Base-by-base conservation (phyloP, 2,113 vertebrate genomes). In the Sigmodon hispidus region DNA sequence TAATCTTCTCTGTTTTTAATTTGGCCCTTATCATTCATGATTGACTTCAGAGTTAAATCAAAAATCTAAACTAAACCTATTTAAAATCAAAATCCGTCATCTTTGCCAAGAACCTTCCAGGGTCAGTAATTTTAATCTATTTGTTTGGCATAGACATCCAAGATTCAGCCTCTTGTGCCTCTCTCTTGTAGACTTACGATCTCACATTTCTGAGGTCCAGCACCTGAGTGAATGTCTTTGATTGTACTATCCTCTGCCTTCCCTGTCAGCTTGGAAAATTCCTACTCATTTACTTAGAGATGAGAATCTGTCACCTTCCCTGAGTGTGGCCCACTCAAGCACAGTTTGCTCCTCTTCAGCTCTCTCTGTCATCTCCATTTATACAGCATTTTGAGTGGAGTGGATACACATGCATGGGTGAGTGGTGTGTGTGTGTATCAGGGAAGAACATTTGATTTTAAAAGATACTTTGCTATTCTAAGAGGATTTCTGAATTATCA, bases 401-500 rank as follows among this genome's bases (percentile, higher is more conserved):
- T 88, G 10, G 55, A 19, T 69, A 31, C 1, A 7, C 12, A 22
- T 7, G 17, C 19, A 4, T 87, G 70, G 48, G 77, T 67, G 8
- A 31, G 34, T 43, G 24, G 17, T 45, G n/a, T 29, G 79, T 43
- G 16, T 5, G 70, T 75, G 31, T 72, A n/a, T 29, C 81, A 19
- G 34, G 79, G 12, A 75, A 88, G 65, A 40, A 15, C 6, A 31
- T 91, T 61, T 50, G 15, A 63, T 36, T 43, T 12, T 29, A 26
- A 85, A 34, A 45, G 43, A 26, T 77, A 90, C 73, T 76, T 83
- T 87, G 29, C 57, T 86, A 31, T 81, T 93, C 36, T 91, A 91
- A 89, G 84, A 93, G 76, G 40, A 77, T 93, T 91, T 86, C 24
- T 93, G 59, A 93, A 72, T 94, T 89, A 34, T 89, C 65, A 57